These are phyloP conservation scores for Triplophysa siluroides DNA, from an alignment of 2,113 vertebrate species.

Conservation along the genomic window DNA sequence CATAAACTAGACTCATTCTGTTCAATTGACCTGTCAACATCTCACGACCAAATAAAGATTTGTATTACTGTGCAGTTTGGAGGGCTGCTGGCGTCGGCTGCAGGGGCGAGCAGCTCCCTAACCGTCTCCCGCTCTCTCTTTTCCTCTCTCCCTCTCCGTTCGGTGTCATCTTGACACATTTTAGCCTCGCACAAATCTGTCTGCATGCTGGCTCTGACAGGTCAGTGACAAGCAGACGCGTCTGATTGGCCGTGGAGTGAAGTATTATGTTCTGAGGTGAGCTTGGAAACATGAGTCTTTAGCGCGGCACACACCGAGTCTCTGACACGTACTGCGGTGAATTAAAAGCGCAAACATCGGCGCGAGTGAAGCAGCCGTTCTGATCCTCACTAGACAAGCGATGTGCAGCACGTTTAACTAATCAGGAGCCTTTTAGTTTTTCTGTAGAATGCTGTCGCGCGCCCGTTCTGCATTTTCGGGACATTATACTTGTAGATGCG, in stretches of 20 bases:
- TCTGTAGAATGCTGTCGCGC: no score
- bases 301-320: neutral
- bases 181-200: conserved; percentile 77
- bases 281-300: conserved; percentile 13
- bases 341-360: neutral
- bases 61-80: conserved; percentile 87
- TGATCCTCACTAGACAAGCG: neutral
- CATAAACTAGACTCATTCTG: conserved; percentile 92
- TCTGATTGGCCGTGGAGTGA: conserved; percentile 79
- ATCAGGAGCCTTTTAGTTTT: no score
- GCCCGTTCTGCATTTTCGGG: neutral
- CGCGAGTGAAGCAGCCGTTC: neutral
- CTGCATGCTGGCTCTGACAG: conserved; percentile 78
- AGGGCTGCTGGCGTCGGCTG: conserved; percentile 59
- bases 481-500: neutral
- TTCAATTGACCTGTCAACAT: conserved; percentile 93
- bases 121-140: conserved; percentile 46
- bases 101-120: conserved; percentile 11
- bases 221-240: conserved; percentile 82
- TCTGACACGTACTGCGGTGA: neutral
- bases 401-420: neutral
- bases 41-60: conserved; percentile 92
- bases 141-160: neutral
- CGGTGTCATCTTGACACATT: conserved; percentile 26
- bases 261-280: conserved; percentile 52